Percentiles rank a stretch among this genome's conserved stretches.
phyloP scores from a whole-genome alignment of 2,113 vertebrate genomes.

The Xenopus tropicalis region UCB_Xtro_10.0 CM004447.2:124159001-124159500 shows the following conservation, averaged over 20 bases:
- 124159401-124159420: too few species aligned
- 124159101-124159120: constrained; percentile 25
- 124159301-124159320: too few species aligned
- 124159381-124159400: too few species aligned
- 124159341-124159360: too few species aligned
- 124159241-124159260: not conserved
- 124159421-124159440: too few species aligned
- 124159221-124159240: constrained; percentile 6
- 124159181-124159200: constrained; percentile 1
- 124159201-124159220: not conserved
- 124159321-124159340: too few species aligned
- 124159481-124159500: too few species aligned
- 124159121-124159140: constrained; percentile 14
- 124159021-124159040: constrained; percentile 11
- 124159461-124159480: too few species aligned
- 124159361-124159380: too few species aligned
- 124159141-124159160: constrained; percentile 19
- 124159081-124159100: constrained; percentile 15
- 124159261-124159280: not conserved
- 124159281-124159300: not conserved
- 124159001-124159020: constrained; percentile 5
- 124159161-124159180: constrained; percentile 5
- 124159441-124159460: too few species aligned
- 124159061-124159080: constrained; percentile 7
- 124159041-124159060: constrained; percentile 8